Base-by-base conservation (phyloP, 2,113 vertebrate species). In the Coturnix japonica region DNA sequence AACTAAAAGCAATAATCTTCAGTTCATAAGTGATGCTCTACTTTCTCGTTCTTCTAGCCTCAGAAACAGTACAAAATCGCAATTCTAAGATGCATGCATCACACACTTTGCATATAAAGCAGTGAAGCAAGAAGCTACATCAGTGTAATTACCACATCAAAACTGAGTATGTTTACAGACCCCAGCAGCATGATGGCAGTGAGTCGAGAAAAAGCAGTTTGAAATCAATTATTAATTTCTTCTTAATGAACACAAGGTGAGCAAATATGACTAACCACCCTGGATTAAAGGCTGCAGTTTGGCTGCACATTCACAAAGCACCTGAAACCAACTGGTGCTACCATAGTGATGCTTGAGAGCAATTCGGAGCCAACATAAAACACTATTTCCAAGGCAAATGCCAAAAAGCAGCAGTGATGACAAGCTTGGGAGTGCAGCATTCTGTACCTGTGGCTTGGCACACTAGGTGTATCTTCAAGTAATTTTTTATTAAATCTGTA, bases 361-460 rank as follows among this genome's bases (percentile, higher is more conserved):
- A 69, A 4, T 18, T 3, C 20, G 0, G 0, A 59, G 61, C 65
- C 63, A 28, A 6, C 7, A 0, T n/a, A 12, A 9, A 44, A 13
- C 1, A 22, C 39, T 6, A 5, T 25, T 69, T 59, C 25, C 64
- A 39, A 77, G 20, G 20, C 61, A 30, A 26, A 17, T 12, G 8
- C 4, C 37, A 47, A 20, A 78, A 35, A 59, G 46, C 33, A 67
- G 70, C 30, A 56, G 43, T 0, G 51, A 15, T 5, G 37, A 56
- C 9, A 64, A 84, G 16, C 16, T 44, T 5, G 22, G 22, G 19
- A 16, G 7, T 26, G 26, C 64, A 20, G 25, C 7, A 41, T 63
- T 73, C 61, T 18, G 12, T 1, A 81, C 26, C 14, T 71, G 15
- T 12, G 66, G 73, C 66, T 89, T 30, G 60, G 14, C 26, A n/a